These are phyloP conservation scores for Epsilonema sp. DNA, from an alignment of 2,888 invertebrate species.

Conservation along the genomic window DNA sequence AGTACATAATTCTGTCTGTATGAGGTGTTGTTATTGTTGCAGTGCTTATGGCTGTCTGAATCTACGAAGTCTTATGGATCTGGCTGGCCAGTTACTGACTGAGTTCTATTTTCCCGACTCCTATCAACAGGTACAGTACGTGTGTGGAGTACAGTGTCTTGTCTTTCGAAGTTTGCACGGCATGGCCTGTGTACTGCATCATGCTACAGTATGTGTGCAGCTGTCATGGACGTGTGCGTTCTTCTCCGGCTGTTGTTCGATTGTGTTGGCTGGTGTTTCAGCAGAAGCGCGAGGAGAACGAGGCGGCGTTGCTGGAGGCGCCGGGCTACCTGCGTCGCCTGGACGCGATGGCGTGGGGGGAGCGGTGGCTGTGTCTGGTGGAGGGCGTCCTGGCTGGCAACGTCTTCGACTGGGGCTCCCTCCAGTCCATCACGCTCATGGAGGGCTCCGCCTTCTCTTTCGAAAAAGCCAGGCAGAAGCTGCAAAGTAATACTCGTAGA, in stretches of 20 bases:
- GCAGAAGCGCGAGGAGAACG: conserved; percentile 72
- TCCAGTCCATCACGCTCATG: conserved; percentile 63
- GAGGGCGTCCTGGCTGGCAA: conserved; percentile 52
- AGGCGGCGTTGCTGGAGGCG: conserved; percentile 51
- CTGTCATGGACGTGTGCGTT: too few species aligned
- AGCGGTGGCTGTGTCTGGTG: conserved; percentile 35
- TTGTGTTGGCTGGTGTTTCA: too few species aligned
- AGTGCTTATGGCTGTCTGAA: conserved; percentile 63
- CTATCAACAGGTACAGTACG: conserved; percentile 43
- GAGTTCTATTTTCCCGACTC: conserved; percentile 81
- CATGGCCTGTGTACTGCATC: neutral
- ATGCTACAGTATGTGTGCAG: neutral
- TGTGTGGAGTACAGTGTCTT: too few species aligned
- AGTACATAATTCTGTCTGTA: too few species aligned
- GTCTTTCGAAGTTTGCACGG: neutral
- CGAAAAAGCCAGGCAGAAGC: conserved; percentile 54
- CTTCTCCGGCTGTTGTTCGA: too few species aligned
- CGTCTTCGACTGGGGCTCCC: conserved; percentile 94
- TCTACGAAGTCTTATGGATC: conserved; percentile 66
- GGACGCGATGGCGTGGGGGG: conserved; percentile 43
- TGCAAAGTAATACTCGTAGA: too few species aligned
- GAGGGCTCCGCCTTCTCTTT: conserved; percentile 54
- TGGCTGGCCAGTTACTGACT: conserved; percentile 70
- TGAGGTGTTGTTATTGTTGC: too few species aligned
- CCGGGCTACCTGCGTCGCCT: conserved; percentile 46